These are phyloP conservation scores for Hycleus cichorii DNA, from an alignment of 1,140 invertebrate genomes.

Conservation along the genomic window DNA sequence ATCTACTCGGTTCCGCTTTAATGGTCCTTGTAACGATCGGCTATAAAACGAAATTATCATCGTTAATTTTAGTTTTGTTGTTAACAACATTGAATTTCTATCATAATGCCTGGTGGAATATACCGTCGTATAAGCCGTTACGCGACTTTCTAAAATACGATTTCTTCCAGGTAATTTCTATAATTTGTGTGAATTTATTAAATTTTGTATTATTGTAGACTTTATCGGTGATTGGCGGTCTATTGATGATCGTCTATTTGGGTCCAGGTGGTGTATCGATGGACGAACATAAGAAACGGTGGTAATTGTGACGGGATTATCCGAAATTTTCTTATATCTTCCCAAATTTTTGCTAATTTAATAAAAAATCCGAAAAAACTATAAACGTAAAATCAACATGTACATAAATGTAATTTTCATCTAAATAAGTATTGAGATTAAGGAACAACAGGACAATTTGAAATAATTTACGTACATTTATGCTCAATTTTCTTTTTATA, in stretches of 20 bases:
- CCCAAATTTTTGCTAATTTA: conserved; percentile 1
- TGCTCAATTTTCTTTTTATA: no score
- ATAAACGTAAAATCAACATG: no score
- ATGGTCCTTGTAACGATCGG: conserved; percentile 96
- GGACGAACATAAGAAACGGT: conserved; percentile 99
- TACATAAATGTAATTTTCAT: no score
- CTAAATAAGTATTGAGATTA: no score
- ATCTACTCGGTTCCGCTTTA: conserved; percentile 85
- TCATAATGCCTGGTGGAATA: conserved; percentile 97
- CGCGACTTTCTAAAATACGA: conserved; percentile 99
- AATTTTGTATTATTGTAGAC: conserved; percentile 64
- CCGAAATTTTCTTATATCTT: conserved; percentile 7
- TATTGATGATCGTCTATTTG: conserved; percentile 97
- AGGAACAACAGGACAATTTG: no score
- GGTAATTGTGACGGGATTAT: conserved; percentile 53
- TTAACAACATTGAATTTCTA: conserved; percentile 90
- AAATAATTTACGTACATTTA: no score
- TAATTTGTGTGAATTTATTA: conserved; percentile 5
- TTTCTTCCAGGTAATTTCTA: conserved; percentile 85
- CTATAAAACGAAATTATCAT: conserved; percentile 97
- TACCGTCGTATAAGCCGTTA: conserved; percentile 89
- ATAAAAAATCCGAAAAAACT: not conserved
- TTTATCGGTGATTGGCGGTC: conserved; percentile 94
- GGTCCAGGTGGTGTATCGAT: conserved; percentile 98
- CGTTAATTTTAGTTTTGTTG: conserved; percentile 86